A percentile compares a stretch with the other conserved stretches of the same genome.
These are phyloP conservation scores for Aricia agestis DNA, from an alignment of 1,140 invertebrate species.

Conservation along the genomic window DNA sequence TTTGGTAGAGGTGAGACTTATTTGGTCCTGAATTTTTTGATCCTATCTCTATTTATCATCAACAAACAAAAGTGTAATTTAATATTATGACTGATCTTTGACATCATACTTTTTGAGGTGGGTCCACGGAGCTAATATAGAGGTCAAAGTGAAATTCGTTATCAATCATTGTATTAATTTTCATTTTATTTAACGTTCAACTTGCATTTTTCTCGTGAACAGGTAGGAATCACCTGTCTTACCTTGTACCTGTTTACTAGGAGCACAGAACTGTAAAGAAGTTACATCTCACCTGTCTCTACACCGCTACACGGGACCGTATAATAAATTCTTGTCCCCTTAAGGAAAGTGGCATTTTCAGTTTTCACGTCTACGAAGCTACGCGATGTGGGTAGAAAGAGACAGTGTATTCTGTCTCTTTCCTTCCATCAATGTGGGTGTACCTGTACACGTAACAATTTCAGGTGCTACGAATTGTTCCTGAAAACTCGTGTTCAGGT, in stretches of 20 bases:
- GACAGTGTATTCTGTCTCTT: neutral
- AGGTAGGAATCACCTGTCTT: conserved; percentile 49
- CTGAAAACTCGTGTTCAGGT: neutral
- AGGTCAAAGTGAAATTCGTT: too few species aligned
- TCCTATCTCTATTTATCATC: too few species aligned
- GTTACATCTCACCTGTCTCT: conserved; percentile 39
- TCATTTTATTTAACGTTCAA: neutral
- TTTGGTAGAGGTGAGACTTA: too few species aligned
- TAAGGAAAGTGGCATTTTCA: neutral
- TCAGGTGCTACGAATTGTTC: conserved; percentile 4
- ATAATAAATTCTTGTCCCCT: neutral
- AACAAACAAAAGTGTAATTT: too few species aligned
- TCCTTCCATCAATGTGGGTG: neutral
- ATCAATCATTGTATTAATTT: too few species aligned
- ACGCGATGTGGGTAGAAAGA: neutral
- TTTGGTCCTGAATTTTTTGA: too few species aligned
- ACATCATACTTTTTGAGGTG: too few species aligned
- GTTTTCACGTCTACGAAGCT: neutral
- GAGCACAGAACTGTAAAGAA: conserved; percentile 39
- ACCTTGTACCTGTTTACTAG: conserved; percentile 52
- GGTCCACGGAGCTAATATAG: too few species aligned
- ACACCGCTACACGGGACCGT: neutral
- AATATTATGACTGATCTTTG: too few species aligned
- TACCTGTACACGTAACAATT: neutral
- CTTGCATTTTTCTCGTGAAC: conserved; percentile 13